Evolutionary conservation across 2,797 vertebrate species (phyloP), one percentile per base, ranked within the genome.

Genomic region (Cryptoblepharus egeriae): DNA sequence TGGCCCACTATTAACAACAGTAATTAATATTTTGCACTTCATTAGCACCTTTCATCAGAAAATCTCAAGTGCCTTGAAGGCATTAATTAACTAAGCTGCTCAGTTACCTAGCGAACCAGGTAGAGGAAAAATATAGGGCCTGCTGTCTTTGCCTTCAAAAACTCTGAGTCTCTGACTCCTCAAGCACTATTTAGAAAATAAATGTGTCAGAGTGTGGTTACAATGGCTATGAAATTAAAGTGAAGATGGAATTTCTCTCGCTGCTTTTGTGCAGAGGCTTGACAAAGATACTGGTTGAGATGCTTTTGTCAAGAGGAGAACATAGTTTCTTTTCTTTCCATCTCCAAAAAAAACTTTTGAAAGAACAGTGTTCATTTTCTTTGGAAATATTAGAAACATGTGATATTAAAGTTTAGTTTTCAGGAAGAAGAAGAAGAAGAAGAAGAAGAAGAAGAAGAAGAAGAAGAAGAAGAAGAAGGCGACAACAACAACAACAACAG

Each of bases 1-100:
- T 75, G 52, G 70, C 63, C 77, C 39, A 84, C 77, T 75, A 79
- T 75, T 84, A 84, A 68, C 70, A 79, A 67, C 52, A 75, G 82
- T 79, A 84, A 84, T 84, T 84, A 84, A 84, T 84, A 79, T 84
- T 81, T 84, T 74, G 71, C 77, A 79, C 77, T 75, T 84, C 77
- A 79, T 84, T 84, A 84, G 77, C 77, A 79, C 70, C 76, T 79
- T 79, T 84, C 82, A 79, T 84, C 63, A 74, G 71, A 45, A 39
- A 79, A 74, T 77, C 63, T 84, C 61, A 67, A 60, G 37, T 79
- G 61, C 39, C 64, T 74, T 75, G 58, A 63, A 84, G 77, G 52
- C 70, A 75, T 52, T 74, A 79, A 84, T 84, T 79, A 82, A 77
- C 67, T 70, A 68, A 84, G 39, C 55, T 69, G 26, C 63, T 84